These are phyloP conservation scores for Rhyacophila evoluta DNA, from an alignment of 2,888 invertebrate species.

Conservation along the genomic window DNA sequence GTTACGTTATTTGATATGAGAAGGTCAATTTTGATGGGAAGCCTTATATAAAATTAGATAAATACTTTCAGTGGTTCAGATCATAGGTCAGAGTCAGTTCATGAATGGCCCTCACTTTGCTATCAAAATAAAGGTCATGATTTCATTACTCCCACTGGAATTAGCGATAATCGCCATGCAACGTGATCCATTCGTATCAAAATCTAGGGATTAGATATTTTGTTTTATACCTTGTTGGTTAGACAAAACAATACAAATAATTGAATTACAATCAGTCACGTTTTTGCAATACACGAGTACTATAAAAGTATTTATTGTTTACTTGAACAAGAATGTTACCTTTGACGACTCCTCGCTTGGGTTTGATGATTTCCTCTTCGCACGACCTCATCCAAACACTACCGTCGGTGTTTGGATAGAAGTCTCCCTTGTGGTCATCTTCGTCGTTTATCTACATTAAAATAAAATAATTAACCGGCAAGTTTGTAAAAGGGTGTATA, in stretches of 20 bases:
- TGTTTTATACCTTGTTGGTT: neutral
- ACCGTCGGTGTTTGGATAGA: constrained; percentile 77
- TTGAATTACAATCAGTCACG: no score
- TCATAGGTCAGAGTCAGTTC: no score
- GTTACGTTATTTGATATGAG: no score
- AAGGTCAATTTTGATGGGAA: no score
- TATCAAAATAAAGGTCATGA: neutral
- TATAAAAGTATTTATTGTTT: no score
- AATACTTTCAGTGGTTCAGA: no score
- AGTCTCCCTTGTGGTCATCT: neutral
- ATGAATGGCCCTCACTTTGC: no score
- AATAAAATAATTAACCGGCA: neutral
- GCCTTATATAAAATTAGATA: no score
- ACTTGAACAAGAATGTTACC: no score
- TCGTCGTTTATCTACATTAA: neutral
- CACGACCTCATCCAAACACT: constrained; percentile 87
- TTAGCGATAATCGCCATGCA: neutral
- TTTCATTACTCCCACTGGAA: constrained; percentile 6
- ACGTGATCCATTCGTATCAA: neutral
- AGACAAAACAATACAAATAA: neutral
- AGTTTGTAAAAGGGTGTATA: no score
- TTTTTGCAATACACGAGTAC: no score
- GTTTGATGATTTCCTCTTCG: constrained; percentile 78
- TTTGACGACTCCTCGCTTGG: constrained; percentile 74
- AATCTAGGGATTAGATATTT: no score